Evolutionary conservation across 2,797 vertebrate genomes (phyloP).

Genomic region (Spea hammondii): DNA sequence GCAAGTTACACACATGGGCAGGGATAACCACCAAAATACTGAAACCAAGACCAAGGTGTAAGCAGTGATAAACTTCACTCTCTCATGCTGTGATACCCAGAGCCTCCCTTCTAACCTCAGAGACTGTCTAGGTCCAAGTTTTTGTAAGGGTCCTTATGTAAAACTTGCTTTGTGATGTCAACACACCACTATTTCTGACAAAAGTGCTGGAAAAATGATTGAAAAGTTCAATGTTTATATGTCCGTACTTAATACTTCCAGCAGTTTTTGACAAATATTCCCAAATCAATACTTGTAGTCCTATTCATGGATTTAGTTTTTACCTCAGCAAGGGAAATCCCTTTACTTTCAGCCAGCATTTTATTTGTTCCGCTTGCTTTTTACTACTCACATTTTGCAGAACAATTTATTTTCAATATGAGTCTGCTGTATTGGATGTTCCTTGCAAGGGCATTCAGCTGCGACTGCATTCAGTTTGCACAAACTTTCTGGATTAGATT

Average conservation of each 20-base stretch:
- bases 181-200: background rate
- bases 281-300: conserved; percentile 35
- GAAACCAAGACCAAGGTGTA: too few relatives aligned
- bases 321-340: conserved; percentile 39
- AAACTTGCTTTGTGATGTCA: background rate
- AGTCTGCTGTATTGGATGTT: conserved; percentile 10
- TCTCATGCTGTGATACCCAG: too few relatives aligned
- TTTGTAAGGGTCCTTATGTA: too few relatives aligned
- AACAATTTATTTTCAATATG: conserved; percentile 38
- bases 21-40: too few relatives aligned
- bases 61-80: too few relatives aligned
- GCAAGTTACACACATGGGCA: too few relatives aligned
- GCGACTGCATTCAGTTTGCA: conserved; percentile 33
- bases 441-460: conserved; percentile 25
- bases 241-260: conserved; percentile 5
- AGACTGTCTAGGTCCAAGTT: too few relatives aligned
- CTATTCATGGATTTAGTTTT: conserved; percentile 32
- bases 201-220: conserved; percentile 2
- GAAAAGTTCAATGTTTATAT: conserved; percentile 3
- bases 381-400: conserved; percentile 31
- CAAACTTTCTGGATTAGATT: conserved; percentile 1
- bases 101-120: too few relatives aligned
- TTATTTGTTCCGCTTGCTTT: conserved; percentile 40
- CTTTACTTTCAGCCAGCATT: conserved; percentile 11
- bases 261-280: conserved; percentile 25